A percentile compares a stretch with the other conserved stretches of the same genome.
phyloP scores from a whole-genome alignment of 2,113 vertebrate genomes.

The Halichoerus grypus region DNA sequence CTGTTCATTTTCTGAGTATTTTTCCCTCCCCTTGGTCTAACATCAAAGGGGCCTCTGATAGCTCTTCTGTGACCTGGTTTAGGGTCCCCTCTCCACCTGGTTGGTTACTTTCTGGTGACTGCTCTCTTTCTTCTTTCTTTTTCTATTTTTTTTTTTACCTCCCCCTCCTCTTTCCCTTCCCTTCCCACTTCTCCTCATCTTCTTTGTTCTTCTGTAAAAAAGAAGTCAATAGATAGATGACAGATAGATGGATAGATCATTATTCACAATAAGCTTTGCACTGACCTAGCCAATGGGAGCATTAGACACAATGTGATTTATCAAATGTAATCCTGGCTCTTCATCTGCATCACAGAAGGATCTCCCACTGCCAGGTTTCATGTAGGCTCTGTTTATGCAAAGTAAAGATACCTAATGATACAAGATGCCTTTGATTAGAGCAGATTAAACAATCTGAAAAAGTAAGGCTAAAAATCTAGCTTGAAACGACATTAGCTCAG shows the following conservation, averaged over 20 bases:
- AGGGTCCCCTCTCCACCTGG: not conserved
- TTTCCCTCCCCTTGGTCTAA: not conserved
- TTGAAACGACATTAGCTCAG: not conserved
- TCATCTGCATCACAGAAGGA: not conserved
- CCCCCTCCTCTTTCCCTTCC: not conserved
- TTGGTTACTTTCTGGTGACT: not conserved
- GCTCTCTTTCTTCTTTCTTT: not conserved
- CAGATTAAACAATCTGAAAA: not conserved
- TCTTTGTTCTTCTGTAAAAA: not conserved
- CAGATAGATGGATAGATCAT: not conserved
- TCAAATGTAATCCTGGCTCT: not conserved
- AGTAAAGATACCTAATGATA: not conserved
- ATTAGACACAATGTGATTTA: not conserved
- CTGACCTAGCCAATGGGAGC: not conserved
- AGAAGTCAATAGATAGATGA: not conserved
- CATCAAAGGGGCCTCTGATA: not conserved
- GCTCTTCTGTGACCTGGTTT: not conserved
- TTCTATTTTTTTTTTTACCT: not conserved
- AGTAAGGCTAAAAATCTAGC: not conserved
- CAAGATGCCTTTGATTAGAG: not conserved
- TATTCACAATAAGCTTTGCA: not conserved
- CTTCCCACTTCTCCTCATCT: not conserved
- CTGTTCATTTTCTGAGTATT: accelerated
- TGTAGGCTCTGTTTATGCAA: not conserved
- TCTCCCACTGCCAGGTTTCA: not conserved